These are phyloP conservation scores for Rafetus swinhoei DNA, from an alignment of 2,113 vertebrate species.

Conservation along the genomic window DNA sequence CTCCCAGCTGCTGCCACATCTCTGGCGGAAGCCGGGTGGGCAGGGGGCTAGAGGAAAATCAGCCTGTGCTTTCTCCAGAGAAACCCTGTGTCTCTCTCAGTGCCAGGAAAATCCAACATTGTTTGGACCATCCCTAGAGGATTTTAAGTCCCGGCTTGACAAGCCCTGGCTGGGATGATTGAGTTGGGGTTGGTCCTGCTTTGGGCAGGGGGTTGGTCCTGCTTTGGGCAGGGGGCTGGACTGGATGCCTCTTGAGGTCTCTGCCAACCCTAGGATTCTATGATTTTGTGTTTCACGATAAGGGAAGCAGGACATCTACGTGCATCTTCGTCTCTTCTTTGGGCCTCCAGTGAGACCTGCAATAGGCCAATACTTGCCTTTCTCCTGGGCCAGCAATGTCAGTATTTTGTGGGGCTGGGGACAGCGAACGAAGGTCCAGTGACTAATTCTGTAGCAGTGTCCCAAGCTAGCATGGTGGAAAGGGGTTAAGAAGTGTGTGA, in stretches of 20 bases:
- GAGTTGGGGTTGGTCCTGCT: too few species aligned
- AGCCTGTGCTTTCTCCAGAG: not conserved
- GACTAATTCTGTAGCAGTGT: slow-evolving; percentile 42
- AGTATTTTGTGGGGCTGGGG: slow-evolving; percentile 25
- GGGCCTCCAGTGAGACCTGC: slow-evolving; percentile 27
- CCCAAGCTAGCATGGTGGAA: slow-evolving; percentile 45
- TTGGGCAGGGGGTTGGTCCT: too few species aligned
- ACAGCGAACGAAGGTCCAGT: slow-evolving; percentile 30
- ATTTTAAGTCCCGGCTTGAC: too few species aligned
- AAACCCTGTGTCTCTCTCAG: not conserved
- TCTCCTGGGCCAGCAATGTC: not conserved
- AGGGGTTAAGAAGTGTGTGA: slow-evolving; percentile 21
- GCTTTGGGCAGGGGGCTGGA: too few species aligned
- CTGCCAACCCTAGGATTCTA: too few species aligned
- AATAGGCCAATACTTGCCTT: not conserved
- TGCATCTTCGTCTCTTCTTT: accelerated
- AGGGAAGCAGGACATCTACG: not conserved
- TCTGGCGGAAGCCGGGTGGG: accelerated
- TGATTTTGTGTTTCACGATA: too few species aligned
- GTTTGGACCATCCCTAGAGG: not conserved
- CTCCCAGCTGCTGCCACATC: not conserved
- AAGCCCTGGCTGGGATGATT: too few species aligned
- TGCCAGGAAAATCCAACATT: not conserved
- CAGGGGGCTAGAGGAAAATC: accelerated
- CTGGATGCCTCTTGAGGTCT: too few species aligned